These are phyloP conservation scores for Bufo gargarizans DNA, from an alignment of 2,113 vertebrate genomes.

Conservation along the genomic window DNA sequence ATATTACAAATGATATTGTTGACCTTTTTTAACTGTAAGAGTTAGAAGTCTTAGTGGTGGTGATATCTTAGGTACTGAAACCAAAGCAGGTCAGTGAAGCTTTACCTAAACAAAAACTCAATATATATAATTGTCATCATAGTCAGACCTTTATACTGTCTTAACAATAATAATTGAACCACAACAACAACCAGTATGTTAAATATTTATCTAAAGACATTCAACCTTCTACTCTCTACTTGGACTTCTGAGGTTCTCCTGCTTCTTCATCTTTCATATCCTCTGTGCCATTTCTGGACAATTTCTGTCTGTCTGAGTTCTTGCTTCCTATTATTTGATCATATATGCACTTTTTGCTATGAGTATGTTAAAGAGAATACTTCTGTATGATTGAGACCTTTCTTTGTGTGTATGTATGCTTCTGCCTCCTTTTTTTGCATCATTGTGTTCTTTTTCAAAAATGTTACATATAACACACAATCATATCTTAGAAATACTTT, in stretches of 20 bases:
- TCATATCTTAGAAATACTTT: neutral
- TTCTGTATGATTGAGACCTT: constrained; percentile 1
- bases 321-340: constrained; percentile 24
- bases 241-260: constrained; percentile 36
- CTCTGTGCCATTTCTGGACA: constrained; percentile 3
- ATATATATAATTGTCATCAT: neutral
- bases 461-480: neutral
- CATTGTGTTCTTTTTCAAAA: neutral
- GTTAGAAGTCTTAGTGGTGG: neutral
- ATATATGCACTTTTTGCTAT: constrained; percentile 18
- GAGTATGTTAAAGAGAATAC: constrained; percentile 5
- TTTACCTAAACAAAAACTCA: neutral
- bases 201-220: neutral
- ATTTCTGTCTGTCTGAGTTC: neutral
- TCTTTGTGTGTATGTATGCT: neutral
- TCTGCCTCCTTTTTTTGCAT: constrained; percentile 21
- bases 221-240: constrained; percentile 27
- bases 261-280: constrained; percentile 10
- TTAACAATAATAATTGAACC: neutral
- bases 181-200: neutral
- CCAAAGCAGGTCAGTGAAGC: constrained; percentile 3
- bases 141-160: neutral
- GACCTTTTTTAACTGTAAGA: neutral
- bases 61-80: neutral
- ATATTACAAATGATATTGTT: constrained; percentile 74